Percentiles rank a stretch among this genome's conserved stretches.
phyloP scores from a whole-genome alignment of 2,888 invertebrate species.

The Tethea ocularis region DNA sequence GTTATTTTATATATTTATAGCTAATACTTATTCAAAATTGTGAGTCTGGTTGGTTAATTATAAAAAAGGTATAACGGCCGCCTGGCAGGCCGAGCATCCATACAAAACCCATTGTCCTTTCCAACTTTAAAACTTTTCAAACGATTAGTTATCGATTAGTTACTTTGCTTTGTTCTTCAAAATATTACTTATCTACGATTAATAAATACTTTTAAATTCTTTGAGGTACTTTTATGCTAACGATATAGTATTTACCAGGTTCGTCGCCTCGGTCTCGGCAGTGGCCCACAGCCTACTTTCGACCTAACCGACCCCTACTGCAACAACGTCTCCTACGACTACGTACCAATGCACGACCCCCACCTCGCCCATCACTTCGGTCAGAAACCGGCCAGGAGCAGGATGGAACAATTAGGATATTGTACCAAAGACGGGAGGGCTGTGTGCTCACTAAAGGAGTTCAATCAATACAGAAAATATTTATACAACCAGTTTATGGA shows the following conservation, averaged over 20 bases:
- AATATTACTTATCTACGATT: too few species aligned
- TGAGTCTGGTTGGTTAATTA: too few species aligned
- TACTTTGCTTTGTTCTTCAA: too few species aligned
- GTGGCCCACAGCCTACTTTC: constrained; percentile 60
- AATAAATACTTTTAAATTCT: too few species aligned
- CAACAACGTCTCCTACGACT: constrained; percentile 77
- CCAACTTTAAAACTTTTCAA: too few species aligned
- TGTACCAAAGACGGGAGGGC: constrained; percentile 84
- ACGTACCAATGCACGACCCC: constrained; percentile 84
- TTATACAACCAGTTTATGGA: constrained; percentile 83
- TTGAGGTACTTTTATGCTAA: too few species aligned
- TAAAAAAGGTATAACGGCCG: too few species aligned
- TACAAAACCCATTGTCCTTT: too few species aligned
- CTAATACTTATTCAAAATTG: too few species aligned
- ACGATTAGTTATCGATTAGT: too few species aligned
- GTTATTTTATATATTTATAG: too few species aligned
- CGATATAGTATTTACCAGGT: constrained; percentile 48
- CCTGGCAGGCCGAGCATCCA: too few species aligned
- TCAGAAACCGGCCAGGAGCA: constrained; percentile 61
- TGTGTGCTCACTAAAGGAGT: constrained; percentile 85
- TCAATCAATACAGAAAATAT: constrained; percentile 85
- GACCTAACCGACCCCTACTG: constrained; percentile 76
- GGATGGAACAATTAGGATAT: constrained; percentile 80
- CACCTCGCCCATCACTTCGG: constrained; percentile 81
- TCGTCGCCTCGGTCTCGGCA: constrained; percentile 65